Evolutionary conservation across 2,797 vertebrate species (phyloP), one percentile per base, ranked within the genome.

Genomic region (Atherinosoma microstoma): DNA sequence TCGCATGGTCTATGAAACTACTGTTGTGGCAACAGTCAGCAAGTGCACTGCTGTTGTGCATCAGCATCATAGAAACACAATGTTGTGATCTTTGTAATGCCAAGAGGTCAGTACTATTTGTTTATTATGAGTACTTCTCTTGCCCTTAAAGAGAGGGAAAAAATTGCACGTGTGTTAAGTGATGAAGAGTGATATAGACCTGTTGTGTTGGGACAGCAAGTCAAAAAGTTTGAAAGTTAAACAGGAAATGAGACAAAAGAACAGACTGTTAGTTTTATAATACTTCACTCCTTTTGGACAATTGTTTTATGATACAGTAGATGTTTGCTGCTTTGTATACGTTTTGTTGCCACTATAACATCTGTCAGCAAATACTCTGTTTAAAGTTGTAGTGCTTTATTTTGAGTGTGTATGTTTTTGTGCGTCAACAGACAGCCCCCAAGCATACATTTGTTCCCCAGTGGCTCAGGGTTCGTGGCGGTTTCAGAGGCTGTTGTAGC

Each of bases 401-500:
- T 58, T 45, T 35, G 13, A 63, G 40, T 62, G 47, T 76, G n/a
- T 80, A 64, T 89, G 75, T 82, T 47, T 91, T 71, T 84, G 77
- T 80, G 69, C 65, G 8, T 87, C 58, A 60, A 16, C 84, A 98
- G 97, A 82, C 97, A 99, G 78, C 97, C 97, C 0, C 77, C 86
- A 51, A 94, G 94, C 74, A 93, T 98, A 65, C 94, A 92, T 57
- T 89, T 99, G 64, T 98, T 99, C 83, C 93, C 96, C 64, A 96
- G 92, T 67, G 86, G 85, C 40, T 79, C 92, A 22, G 91, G 93
- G 13, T 98, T 96, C 77, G 83, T 87, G 65, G 92, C 94, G 3
- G 96, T 96, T 24, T 86, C 94, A 53, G 89, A 86, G 79, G 94
- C 94, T 61, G 90, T 98, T 62, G 76, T 86, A 45, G 91, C 92